phyloP scores from a whole-genome alignment of 2,797 vertebrate species.

The Heterohyrax brucei region DNA sequence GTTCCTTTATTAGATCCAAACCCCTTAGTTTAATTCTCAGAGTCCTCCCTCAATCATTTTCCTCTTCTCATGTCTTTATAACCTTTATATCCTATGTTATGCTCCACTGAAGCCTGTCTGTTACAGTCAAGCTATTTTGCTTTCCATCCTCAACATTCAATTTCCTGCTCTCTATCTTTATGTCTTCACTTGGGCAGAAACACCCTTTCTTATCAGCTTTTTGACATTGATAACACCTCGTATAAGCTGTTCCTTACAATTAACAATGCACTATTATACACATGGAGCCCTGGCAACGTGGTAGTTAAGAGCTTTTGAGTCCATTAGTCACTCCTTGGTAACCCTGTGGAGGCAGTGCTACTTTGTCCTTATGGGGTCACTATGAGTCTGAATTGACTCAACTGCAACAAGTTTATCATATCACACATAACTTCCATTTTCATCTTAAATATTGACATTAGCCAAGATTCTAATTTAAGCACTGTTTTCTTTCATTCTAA shows the following conservation, averaged over 20 bases:
- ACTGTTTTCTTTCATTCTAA: slow-evolving; percentile 36
- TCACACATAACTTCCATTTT: not conserved
- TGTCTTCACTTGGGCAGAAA: slow-evolving; percentile 3
- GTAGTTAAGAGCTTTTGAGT: too few species aligned
- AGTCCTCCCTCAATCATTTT: not conserved
- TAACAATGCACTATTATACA: not conserved
- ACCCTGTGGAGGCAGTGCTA: too few species aligned
- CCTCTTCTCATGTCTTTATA: slow-evolving; percentile 9
- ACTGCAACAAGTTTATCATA: not conserved
- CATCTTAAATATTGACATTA: slow-evolving; percentile 17
- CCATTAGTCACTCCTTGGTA: too few species aligned
- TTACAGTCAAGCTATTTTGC: slow-evolving; percentile 40
- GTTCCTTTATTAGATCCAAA: slow-evolving; percentile 27
- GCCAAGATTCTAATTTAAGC: not conserved
- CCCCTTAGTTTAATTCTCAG: not conserved
- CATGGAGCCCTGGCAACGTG: too few species aligned
- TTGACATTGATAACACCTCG: not conserved
- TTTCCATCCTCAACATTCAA: slow-evolving; percentile 71
- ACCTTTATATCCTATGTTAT: slow-evolving; percentile 9
- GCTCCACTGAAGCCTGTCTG: not conserved
- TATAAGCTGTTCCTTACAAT: not conserved
- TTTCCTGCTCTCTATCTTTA: slow-evolving; percentile 57
- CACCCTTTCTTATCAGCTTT: slow-evolving; percentile 47
- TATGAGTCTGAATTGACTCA: too few species aligned
- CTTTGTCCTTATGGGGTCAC: too few species aligned